phyloP scores from a whole-genome alignment of 2,797 vertebrate species.

The Vipera latastei region DNA sequence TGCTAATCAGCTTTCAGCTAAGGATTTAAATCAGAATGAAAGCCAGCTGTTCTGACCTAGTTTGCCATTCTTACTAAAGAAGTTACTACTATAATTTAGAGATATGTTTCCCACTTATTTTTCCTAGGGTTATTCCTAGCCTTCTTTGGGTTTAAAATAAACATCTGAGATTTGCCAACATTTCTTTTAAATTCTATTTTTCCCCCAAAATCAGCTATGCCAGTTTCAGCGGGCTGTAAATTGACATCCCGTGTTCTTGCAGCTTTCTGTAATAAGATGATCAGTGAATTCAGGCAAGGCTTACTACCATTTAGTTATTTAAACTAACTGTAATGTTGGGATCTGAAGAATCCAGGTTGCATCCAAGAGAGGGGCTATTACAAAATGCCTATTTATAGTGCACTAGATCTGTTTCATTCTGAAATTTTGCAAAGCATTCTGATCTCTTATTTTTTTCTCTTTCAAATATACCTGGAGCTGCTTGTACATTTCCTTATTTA shows the following conservation, averaged over 20 bases:
- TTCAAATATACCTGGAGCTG: neutral
- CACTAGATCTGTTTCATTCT: neutral
- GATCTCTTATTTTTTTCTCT: neutral
- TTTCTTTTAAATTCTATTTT: slow-evolving; percentile 60
- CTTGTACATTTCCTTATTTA: neutral
- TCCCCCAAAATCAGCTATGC: slow-evolving; percentile 47
- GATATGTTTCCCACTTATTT: slow-evolving; percentile 64
- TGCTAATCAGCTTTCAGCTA: slow-evolving; percentile 30
- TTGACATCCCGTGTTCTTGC: slow-evolving; percentile 18
- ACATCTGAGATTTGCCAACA: slow-evolving; percentile 46
- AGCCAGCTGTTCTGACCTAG: slow-evolving; percentile 61
- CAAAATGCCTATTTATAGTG: neutral
- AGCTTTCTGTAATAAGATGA: neutral
- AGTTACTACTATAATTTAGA: slow-evolving; percentile 69
- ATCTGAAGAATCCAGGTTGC: neutral
- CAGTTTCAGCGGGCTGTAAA: slow-evolving; percentile 51
- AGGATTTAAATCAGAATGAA: slow-evolving; percentile 51
- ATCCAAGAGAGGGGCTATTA: neutral
- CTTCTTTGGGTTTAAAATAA: slow-evolving; percentile 60
- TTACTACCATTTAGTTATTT: neutral
- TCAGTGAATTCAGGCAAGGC: neutral
- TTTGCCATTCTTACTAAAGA: slow-evolving; percentile 62
- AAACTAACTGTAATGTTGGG: neutral
- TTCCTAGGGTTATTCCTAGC: slow-evolving; percentile 65
- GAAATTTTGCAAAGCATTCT: neutral